Base-by-base conservation (phyloP, 2,113 vertebrate species). In the Cinclus cinclus region DNA sequence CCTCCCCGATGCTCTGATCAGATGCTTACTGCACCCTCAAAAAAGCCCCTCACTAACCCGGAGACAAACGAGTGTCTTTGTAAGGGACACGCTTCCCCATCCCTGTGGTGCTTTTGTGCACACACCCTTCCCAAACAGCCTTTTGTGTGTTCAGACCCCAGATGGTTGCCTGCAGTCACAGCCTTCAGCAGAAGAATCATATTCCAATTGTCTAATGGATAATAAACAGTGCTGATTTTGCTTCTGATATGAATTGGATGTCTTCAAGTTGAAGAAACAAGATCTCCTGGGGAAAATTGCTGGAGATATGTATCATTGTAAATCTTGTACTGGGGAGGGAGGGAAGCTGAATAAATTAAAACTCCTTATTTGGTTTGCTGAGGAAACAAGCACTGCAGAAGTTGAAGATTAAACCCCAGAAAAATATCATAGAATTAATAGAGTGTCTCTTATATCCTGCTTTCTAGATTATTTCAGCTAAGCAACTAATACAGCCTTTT, bases 21-120 rank as follows among this genome's bases (percentile, higher is more conserved):
- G 92, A 92, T 69, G 89, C 83, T 93, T 77, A 23, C 11, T 70
- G 87, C 87, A 96, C 77, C 94, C 90, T 90, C 93, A 70, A 53
- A 80, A 74, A 97, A 79, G 3, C 18, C 59, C 20, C 42, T 25
- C 58, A 42, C 25, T 65, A 74, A 47, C 53, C 95, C 97, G 96
- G 97, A 96, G 97, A 94, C 97, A 98, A 98, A 98, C 37, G 97
- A 50, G 74, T 58, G 87, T 86, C 98, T 98, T 98, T 98, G 92
- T 98, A 64, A 92, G 85, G 96, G 93, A 81, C 97, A 97, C 96
- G 81, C 58, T 91, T 97, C 95, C 96, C 96, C 95, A 52, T 60
- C 94, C 96, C 97, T 76, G 67, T 53, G 85, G 83, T 3, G 82
- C 94, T 75, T 89, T 94, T 95, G 93, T 94, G 53, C 7, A 3